Percentiles rank a stretch among this genome's conserved stretches.
phyloP scores from a whole-genome alignment of 1,140 invertebrate genomes.

The Camponotus floridanus region DNA sequence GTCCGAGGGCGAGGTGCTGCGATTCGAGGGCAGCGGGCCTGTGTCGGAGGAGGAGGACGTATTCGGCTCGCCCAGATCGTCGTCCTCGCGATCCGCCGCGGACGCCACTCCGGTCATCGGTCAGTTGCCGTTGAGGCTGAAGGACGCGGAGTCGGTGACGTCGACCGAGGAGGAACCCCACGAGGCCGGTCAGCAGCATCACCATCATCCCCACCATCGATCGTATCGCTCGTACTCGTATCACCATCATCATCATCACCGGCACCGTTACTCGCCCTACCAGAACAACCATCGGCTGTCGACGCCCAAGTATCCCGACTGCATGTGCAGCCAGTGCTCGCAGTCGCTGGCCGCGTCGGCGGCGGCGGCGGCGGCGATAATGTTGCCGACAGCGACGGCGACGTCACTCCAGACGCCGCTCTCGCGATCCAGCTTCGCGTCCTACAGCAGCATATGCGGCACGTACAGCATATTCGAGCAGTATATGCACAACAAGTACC shows the following conservation, averaged over 20 bases:
- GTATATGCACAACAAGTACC: constrained; percentile 91
- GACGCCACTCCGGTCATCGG: constrained; percentile 69
- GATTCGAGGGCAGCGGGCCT: constrained; percentile 85
- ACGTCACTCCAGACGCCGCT: constrained; percentile 87
- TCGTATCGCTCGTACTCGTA: constrained; percentile 67
- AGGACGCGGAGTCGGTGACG: constrained; percentile 73
- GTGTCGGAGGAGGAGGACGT: constrained; percentile 84
- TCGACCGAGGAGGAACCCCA: constrained; percentile 70
- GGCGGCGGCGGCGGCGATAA: constrained; percentile 59
- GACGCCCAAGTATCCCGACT: constrained; percentile 76
- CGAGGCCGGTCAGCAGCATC: constrained; percentile 61
- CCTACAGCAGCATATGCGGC: constrained; percentile 77
- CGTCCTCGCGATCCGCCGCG: constrained; percentile 76
- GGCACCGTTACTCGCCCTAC: constrained; percentile 61
- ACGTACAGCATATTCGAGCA: constrained; percentile 89
- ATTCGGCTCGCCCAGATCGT: constrained; percentile 80
- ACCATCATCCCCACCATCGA: constrained; percentile 69
- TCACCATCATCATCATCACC: constrained; percentile 60
- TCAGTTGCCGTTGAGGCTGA: constrained; percentile 74
- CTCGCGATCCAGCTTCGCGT: constrained; percentile 87
- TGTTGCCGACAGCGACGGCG: constrained; percentile 83
- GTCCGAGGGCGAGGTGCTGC: constrained; percentile 80
- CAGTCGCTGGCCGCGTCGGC: constrained; percentile 72
- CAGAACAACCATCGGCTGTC: constrained; percentile 61
- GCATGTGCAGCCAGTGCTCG: constrained; percentile 80